Conservation (phyloP, 2,113 vertebrate genomes). For the Hiodon alosoides region DNA sequence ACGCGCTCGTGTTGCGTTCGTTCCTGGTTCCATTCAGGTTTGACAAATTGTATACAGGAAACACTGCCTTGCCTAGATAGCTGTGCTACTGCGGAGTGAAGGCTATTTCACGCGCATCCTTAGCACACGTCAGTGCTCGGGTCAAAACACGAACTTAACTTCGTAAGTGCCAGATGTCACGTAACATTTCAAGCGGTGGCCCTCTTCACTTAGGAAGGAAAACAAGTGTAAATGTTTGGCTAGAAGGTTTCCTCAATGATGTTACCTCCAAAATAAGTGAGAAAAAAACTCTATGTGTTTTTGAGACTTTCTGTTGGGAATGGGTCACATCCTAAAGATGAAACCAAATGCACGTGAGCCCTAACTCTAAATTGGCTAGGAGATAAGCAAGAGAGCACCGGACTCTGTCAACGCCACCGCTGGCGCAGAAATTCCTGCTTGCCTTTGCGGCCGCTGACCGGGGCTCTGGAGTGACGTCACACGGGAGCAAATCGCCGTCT, state of each 20-base stretch:
- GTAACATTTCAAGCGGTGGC: not conserved
- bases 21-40: not conserved
- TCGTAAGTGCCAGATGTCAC: not conserved
- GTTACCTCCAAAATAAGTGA: too few relatives aligned
- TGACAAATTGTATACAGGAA: slow-evolving; percentile 12
- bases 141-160: not conserved
- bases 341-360: not conserved
- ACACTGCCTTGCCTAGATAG: not conserved
- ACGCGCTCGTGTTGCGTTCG: not conserved
- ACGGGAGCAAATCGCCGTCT: not conserved
- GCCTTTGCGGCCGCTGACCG: not conserved
- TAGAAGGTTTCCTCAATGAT: not conserved
- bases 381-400: not conserved
- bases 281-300: not conserved
- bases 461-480: slow-evolving; percentile 17
- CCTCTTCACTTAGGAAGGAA: not conserved
- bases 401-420: not conserved
- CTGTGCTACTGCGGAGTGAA: not conserved
- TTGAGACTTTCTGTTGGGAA: not conserved
- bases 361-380: not conserved
- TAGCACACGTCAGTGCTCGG: too few relatives aligned
- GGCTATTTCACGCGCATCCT: too few relatives aligned
- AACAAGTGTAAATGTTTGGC: not conserved
- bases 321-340: not conserved
- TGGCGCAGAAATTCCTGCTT: not conserved